Percentiles rank a stretch among this genome's conserved stretches.
These are phyloP conservation scores for Xenopus borealis DNA, from an alignment of 2,113 vertebrate genomes.

Conservation along the genomic window DNA sequence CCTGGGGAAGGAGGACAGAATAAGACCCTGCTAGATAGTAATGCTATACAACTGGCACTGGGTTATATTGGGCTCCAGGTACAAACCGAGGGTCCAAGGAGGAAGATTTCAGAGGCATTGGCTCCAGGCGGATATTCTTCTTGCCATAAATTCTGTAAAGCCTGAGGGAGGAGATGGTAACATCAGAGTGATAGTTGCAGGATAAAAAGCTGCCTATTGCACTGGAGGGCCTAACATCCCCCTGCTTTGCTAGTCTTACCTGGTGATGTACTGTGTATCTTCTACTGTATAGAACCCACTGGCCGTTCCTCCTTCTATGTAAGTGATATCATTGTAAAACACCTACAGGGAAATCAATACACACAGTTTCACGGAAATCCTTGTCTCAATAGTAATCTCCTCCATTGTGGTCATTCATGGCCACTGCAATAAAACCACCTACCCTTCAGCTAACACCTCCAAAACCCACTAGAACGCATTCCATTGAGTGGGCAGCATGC, in stretches of 20 bases:
- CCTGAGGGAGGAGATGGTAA: constrained; percentile 56
- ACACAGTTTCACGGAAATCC: no score
- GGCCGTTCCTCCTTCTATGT: constrained; percentile 91
- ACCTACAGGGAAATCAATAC: constrained; percentile 63
- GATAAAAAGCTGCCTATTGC: no score
- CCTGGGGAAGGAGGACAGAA: constrained; percentile 56
- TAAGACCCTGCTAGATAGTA: neutral
- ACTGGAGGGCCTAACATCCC: no score
- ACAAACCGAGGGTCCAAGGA: constrained; percentile 88
- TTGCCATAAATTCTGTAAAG: constrained; percentile 92
- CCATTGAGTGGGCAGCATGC: no score
- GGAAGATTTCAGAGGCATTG: constrained; percentile 77
- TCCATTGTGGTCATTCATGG: no score
- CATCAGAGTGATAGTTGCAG: no score
- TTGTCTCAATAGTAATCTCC: no score
- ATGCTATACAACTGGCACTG: neutral
- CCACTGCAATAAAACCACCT: neutral
- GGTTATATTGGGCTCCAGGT: neutral
- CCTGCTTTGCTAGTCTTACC: no score
- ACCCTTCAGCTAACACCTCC: neutral
- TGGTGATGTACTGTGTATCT: constrained; percentile 79
- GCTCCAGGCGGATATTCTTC: constrained; percentile 90
- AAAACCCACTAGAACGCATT: no score
- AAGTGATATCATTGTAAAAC: constrained; percentile 89
- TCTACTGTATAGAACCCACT: constrained; percentile 96